These are phyloP conservation scores for Varanus komodoensis DNA, from an alignment of 2,113 vertebrate species.

Conservation along the genomic window DNA sequence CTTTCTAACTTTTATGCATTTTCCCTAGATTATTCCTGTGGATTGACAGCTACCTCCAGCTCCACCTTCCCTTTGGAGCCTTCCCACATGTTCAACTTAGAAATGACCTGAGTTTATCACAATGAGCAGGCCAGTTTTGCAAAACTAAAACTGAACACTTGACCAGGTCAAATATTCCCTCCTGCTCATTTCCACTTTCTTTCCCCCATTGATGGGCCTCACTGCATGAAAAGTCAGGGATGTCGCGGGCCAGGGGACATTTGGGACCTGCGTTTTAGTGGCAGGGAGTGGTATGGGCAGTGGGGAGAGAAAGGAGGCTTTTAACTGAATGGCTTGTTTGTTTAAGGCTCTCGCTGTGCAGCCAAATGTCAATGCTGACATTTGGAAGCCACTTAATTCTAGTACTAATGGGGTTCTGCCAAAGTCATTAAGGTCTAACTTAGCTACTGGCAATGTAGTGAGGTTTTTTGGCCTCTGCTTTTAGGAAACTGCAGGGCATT, in stretches of 20 bases:
- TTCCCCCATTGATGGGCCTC: not conserved
- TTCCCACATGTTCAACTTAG: not conserved
- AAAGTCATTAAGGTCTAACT: constrained; percentile 74
- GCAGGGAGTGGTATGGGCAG: too few relatives aligned
- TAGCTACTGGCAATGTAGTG: constrained; percentile 59
- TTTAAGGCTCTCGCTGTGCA: constrained; percentile 59
- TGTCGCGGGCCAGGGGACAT: constrained; percentile 33
- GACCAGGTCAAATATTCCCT: not conserved
- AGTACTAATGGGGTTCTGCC: constrained; percentile 69
- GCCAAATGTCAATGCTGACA: constrained; percentile 66
- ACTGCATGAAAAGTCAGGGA: constrained; percentile 55
- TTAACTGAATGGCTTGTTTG: constrained; percentile 68
- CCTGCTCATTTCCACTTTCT: constrained; percentile 31
- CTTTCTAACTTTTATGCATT: constrained; percentile 7
- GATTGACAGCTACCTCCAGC: not conserved
- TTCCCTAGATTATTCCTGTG: not conserved
- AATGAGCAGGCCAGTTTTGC: constrained; percentile 1
- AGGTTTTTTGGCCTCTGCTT: not conserved
- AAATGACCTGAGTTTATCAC: rapidly evolving
- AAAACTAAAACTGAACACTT: not conserved
- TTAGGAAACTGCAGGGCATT: constrained; percentile 41
- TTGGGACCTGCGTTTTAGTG: too few relatives aligned
- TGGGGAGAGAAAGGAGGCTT: constrained; percentile 55
- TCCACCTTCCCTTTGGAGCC: not conserved
- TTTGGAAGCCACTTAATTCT: constrained; percentile 67